Evolutionary conservation across 2,113 vertebrate genomes (phyloP), one percentile per base, ranked within the genome.

Genomic region (Siniperca knerii): DNA sequence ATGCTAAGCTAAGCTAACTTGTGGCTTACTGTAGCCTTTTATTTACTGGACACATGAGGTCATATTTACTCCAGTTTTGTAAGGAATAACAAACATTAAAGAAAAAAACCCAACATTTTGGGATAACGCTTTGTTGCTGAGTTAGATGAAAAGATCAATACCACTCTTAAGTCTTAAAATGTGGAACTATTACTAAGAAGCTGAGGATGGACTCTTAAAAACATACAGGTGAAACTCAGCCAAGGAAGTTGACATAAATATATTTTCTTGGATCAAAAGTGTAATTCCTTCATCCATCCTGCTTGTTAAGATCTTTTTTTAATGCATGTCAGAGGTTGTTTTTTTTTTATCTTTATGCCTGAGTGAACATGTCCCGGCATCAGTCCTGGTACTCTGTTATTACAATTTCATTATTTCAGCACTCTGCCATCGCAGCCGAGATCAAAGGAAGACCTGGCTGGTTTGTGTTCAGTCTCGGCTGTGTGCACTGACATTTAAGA

Each of bases 401-500:
- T 93, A 89, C 81, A 61, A 16, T 91, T 94, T 92, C 79, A 91
- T 93, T 90, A 93, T 94, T 88, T 94, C 91, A 83, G 83, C 82
- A 82, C 86, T 68, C 79, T 80, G 66, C 81, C 83, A 88, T 83
- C 78, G 6, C 81, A 75, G 86, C 79, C 3, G 35, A 72, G 91
- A 95, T 96, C 92, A 96, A 95, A 96, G 93, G 7, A 50, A 8
- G 82, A 46, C 60, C 79, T 55, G 84, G 87, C 87, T 84, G 85
- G 67, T 92, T 79, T 79, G 83, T 69, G 70, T 88, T 90, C 79
- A 76, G 90, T 87, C 83, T 85, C 84, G 52, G 87, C 86, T 68
- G 83, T 69, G 87, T 87, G 73, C 83, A 80, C 85, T 89, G 93
- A 92, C 79, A 79, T 93, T 84, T 84, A 90, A 94, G 88, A 83